Percentiles rank a stretch among this genome's conserved stretches.
Conservation (phyloP, 1,140 invertebrate genomes). For the Bombus balteatus region DNA sequence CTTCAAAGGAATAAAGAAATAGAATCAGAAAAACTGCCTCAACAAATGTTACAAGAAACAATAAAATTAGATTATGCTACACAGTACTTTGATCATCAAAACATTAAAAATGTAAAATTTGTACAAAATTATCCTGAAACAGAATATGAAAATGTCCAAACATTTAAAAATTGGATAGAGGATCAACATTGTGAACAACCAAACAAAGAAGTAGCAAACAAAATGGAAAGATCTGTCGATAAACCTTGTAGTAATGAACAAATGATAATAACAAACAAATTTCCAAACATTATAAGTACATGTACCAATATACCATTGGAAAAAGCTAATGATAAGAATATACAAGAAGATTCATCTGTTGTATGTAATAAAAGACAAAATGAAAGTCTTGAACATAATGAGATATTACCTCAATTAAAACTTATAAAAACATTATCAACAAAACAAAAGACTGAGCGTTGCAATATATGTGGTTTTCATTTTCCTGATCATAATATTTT, state of each 20-base stretch:
- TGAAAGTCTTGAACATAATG: slow-evolving; percentile 19
- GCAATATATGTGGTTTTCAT: slow-evolving; percentile 88
- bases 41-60: slow-evolving; percentile 30
- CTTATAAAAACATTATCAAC: slow-evolving; percentile 48
- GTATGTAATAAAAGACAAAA: slow-evolving; percentile 17
- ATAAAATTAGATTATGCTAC: slow-evolving; percentile 35
- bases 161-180: slow-evolving; percentile 44
- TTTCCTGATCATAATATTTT: slow-evolving; percentile 88
- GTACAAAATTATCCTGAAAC: slow-evolving; percentile 25
- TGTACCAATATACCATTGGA: slow-evolving; percentile 17
- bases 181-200: slow-evolving; percentile 25
- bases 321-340: slow-evolving; percentile 5
- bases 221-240: slow-evolving; percentile 9
- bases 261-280: not conserved
- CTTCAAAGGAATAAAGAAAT: slow-evolving; percentile 3
- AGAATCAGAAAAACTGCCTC: slow-evolving; percentile 6
- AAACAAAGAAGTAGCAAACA: slow-evolving; percentile 1
- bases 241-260: slow-evolving; percentile 5
- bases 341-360: slow-evolving; percentile 1
- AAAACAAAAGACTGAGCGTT: slow-evolving; percentile 82
- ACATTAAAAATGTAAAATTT: slow-evolving; percentile 33
- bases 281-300: slow-evolving; percentile 34
- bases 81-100: slow-evolving; percentile 45
- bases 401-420: slow-evolving; percentile 63
- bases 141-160: slow-evolving; percentile 21